Conservation (phyloP, 2,888 invertebrate genomes). For the Fragum whitleyi region DNA sequence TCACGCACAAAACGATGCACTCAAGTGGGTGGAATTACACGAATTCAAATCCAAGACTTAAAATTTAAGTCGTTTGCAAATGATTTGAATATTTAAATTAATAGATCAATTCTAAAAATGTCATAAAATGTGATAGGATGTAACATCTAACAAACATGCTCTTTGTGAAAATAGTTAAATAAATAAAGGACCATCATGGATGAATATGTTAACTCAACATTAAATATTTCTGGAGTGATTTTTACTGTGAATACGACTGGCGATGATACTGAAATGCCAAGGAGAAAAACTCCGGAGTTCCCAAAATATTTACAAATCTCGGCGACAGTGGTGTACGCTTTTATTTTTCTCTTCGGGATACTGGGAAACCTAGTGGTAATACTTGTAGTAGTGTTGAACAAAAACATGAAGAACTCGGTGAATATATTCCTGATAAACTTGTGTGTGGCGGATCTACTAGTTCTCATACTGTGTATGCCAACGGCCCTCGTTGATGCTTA, state of each 20-base stretch:
- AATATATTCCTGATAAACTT: constrained; percentile 70
- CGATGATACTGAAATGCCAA: neutral
- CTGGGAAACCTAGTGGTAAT: constrained; percentile 69
- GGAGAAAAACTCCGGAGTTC: constrained; percentile 54
- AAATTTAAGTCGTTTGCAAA: too few species aligned
- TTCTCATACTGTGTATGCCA: constrained; percentile 71
- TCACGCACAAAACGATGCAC: too few species aligned
- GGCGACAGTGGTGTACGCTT: constrained; percentile 61
- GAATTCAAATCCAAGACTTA: too few species aligned
- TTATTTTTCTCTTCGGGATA: constrained; percentile 70
- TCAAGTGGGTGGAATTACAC: too few species aligned
- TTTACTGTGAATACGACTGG: neutral
- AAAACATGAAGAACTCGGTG: constrained; percentile 65
- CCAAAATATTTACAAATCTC: constrained; percentile 64
- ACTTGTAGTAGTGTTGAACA: constrained; percentile 59
- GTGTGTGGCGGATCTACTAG: constrained; percentile 71
- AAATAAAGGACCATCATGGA: too few species aligned
- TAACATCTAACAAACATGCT: too few species aligned
- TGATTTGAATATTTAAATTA: too few species aligned
- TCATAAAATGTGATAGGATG: too few species aligned
- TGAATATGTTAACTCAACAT: neutral
- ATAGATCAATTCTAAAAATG: too few species aligned
- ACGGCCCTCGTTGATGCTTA: constrained; percentile 70
- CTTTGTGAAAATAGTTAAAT: too few species aligned
- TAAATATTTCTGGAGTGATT: neutral